Base-by-base conservation (phyloP, 1,140 invertebrate species). In the Leptinotarsa texana region DNA sequence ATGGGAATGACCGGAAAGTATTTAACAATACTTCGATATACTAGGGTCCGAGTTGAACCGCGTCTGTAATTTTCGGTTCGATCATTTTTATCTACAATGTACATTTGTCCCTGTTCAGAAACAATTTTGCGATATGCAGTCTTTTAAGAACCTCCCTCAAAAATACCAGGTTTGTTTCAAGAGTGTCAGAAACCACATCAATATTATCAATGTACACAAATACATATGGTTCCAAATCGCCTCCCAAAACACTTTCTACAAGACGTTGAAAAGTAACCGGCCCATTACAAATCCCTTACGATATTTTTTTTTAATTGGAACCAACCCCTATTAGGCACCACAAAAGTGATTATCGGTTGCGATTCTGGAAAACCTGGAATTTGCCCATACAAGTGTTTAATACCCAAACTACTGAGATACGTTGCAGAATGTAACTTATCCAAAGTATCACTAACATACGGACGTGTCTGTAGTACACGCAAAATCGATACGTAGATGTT, bases 401-500 rank as follows among this genome's bases (percentile, higher is more conserved):
- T 67, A 76, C 84, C 83, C 22, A 84, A 66, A 0, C 80, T 77
- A 1, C 73, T 75, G 2, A 84, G 24, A 33, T 3, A 68, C 4
- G 17, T 21, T 21, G 69, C 69, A 57, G 5, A 17, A 18, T 27
- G 8, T 57, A 71, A 42, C 21, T 71, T 18, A 24, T 71, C 48
- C 0, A 71, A 61, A 57, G 27, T 71, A 57, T 21, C 22, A 57
- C 22, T 49, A 27, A 71, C 22, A 27, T 71, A 51, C 1, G 80
- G 79, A 80, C 27, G 48, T 69, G 63, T 18, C 88, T 65, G 76
- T 83, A 89, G 73, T 85, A 82, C 2, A 82, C 72, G 74, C 79
- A 78, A 51, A 84, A 66, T 3, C 84, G 62, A 18, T 74, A 72
- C n/a, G 63, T 42, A 6, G 21, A 21, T 21, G 21, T 78, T 78